Conservation (phyloP, 2,113 vertebrate species). For the Dicrurus megarhynchus region DNA sequence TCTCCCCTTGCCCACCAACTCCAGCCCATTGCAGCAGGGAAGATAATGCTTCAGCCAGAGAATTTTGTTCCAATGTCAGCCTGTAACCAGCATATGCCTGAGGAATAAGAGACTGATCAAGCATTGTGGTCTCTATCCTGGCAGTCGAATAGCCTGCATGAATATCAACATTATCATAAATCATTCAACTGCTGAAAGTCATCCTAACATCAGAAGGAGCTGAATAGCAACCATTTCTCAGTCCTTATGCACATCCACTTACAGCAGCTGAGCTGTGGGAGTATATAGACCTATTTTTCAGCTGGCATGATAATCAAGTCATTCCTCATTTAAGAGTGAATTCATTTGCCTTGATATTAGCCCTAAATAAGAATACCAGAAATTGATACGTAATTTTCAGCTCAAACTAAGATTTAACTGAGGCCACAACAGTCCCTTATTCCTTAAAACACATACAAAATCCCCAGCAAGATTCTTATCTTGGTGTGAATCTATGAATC, state of each 20-base stretch:
- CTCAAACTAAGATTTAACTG: not conserved
- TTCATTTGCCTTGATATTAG: conserved; percentile 5
- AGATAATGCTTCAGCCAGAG: not conserved
- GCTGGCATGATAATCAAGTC: not conserved
- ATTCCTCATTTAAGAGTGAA: not conserved
- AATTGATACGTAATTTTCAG: not conserved
- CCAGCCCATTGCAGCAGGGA: not conserved
- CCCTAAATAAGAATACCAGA: not conserved
- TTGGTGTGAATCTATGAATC: not conserved
- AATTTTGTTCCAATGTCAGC: not conserved
- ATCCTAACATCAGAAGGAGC: not conserved
- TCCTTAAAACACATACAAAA: not conserved
- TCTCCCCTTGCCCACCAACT: not conserved
- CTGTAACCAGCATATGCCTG: not conserved
- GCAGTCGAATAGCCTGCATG: not conserved
- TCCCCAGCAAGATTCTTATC: not conserved
- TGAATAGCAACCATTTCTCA: conserved; percentile 11
- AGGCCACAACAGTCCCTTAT: not conserved
- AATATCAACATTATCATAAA: conserved; percentile 36
- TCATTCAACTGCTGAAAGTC: conserved; percentile 12
- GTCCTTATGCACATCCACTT: not conserved
- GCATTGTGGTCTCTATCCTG: not conserved
- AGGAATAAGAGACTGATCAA: not conserved
- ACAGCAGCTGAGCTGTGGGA: conserved; percentile 23
- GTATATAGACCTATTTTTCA: not conserved